Base-by-base conservation (phyloP, 2,113 vertebrate genomes). In the Amazona guildingii region DNA sequence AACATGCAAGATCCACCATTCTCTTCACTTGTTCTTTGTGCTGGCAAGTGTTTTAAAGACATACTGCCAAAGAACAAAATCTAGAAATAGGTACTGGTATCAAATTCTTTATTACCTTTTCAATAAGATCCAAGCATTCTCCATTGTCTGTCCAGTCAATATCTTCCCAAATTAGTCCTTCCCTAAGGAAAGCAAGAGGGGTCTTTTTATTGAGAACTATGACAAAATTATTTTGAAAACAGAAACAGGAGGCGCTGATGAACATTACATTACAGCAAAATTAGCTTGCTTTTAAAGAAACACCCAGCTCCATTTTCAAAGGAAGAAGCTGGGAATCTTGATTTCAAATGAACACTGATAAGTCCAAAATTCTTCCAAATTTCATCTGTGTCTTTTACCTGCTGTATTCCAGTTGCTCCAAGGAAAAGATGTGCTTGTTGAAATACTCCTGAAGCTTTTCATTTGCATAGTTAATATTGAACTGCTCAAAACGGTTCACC, bases 391-490 rank as follows among this genome's bases (percentile, higher is more conserved):
- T 44, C 44, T 61, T 86, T 95, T 91, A 99, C 99, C 98, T 99
- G 98, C 99, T 99, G 81, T 99, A 99, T 95, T 99, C 99, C 55
- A 99, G 98, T 59, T 99, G 99, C 93, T 99, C 99, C 97, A 99
- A 98, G 41, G 99, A 99, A 98, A 99, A 99, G 64, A 99, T 99
- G 96, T 99, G 99, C 90, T 99, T 99, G 97, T 99, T 99, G 95
- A 99, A 99, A 97, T 99, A 99, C 77, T 99, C 99, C 98, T 99
- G 99, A 64, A 99, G 99, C 90, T 99, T 99, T 88, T 99, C 99
- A 52, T 99, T 99, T 97, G 99, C 99, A 98, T 99, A 99, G 98
- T 99, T 99, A 96, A 99, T 99, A 97, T 98, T 99, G 98, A 99
- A 99, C 97, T 99, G 99, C 95, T 99, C 99, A 74, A 99, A 99